A percentile compares a stretch with the other conserved stretches of the same genome.
phyloP scores from a whole-genome alignment of 2,797 vertebrate genomes.

The Poeciliopsis gracilis region DNA sequence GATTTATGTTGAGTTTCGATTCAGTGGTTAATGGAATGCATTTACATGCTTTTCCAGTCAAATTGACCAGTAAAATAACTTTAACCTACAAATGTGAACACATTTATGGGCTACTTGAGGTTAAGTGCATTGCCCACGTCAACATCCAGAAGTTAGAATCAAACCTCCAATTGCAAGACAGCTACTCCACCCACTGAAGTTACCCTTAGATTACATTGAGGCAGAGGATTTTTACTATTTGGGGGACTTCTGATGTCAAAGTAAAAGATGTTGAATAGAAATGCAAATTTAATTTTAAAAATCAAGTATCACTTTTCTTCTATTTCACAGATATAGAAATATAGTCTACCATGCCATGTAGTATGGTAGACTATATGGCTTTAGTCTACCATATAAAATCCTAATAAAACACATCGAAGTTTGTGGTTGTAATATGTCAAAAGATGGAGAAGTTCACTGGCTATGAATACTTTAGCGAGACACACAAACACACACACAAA shows the following conservation, averaged over 20 bases:
- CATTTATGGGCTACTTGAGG: too few species aligned
- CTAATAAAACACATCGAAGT: neutral
- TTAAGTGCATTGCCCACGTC: too few species aligned
- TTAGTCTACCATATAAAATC: neutral
- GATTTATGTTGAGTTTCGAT: neutral
- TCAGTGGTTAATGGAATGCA: too few species aligned
- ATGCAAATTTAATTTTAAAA: neutral
- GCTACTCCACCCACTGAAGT: too few species aligned
- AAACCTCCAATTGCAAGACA: too few species aligned
- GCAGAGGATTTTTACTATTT: neutral
- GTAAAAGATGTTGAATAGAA: neutral
- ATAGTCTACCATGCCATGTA: too few species aligned
- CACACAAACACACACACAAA: neutral
- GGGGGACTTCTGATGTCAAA: neutral
- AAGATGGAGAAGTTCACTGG: neutral
- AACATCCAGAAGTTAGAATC: too few species aligned
- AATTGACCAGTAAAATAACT: too few species aligned
- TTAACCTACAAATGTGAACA: too few species aligned
- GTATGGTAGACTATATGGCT: neutral
- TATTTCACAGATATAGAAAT: neutral
- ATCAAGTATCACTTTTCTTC: neutral
- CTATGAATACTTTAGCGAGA: neutral
- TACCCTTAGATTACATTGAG: neutral
- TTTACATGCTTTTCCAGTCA: too few species aligned
- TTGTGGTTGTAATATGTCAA: neutral